Conservation (phyloP, 2,888 invertebrate genomes). For the Coremacera marginata region DNA sequence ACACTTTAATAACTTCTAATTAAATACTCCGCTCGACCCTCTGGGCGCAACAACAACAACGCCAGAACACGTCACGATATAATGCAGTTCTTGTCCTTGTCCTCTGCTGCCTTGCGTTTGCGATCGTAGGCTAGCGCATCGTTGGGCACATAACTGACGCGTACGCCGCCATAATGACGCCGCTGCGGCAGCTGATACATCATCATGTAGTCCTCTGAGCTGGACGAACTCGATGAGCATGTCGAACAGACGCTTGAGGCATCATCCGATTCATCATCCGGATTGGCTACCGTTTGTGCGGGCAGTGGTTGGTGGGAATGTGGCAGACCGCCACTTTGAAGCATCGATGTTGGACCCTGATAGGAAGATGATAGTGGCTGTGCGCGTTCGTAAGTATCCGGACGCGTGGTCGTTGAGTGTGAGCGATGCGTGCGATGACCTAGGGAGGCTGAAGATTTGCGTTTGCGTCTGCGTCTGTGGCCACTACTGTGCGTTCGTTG, state of each 20-base stretch:
- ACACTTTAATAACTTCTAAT: conserved; percentile 51
- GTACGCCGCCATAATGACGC: conserved; percentile 86
- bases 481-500: conserved; percentile 61
- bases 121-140: conserved; percentile 88
- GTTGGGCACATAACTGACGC: conserved; percentile 94
- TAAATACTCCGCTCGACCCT: conserved; percentile 51
- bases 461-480: conserved; percentile 61
- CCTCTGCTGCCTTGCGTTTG: conserved; percentile 73
- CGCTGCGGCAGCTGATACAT: conserved; percentile 88
- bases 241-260: conserved; percentile 89
- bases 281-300: conserved; percentile 43
- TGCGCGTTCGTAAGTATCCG: conserved; percentile 61
- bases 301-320: conserved; percentile 46
- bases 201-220: conserved; percentile 88
- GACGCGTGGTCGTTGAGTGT: conserved; percentile 58
- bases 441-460: conserved; percentile 61
- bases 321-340: conserved; percentile 46
- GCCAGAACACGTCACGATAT: conserved; percentile 78
- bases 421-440: conserved; percentile 59
- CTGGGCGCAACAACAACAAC: background rate
- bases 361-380: conserved; percentile 66
- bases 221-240: conserved; percentile 86
- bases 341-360: conserved; percentile 59
- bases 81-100: conserved; percentile 84
- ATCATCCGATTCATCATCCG: conserved; percentile 74